These are phyloP conservation scores for Aradus depressus DNA, from an alignment of 2,888 invertebrate species.

Conservation along the genomic window DNA sequence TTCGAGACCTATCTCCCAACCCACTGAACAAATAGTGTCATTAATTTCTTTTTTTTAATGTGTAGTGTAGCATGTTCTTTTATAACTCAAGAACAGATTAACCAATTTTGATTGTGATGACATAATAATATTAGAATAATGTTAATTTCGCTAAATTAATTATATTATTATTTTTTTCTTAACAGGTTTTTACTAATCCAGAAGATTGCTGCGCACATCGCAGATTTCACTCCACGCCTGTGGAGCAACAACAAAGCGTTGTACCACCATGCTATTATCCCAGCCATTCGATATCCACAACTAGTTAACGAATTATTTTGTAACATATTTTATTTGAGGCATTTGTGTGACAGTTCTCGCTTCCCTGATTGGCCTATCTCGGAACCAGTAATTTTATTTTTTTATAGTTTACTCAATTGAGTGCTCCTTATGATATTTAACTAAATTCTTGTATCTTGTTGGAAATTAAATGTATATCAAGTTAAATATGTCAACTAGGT, in stretches of 20 bases:
- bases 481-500: too few species aligned
- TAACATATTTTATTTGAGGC: conserved; percentile 93
- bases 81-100: too few species aligned
- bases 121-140: too few species aligned
- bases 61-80: too few species aligned
- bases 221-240: conserved; percentile 91
- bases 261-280: conserved; percentile 92
- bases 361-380: conserved; percentile 98
- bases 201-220: conserved; percentile 92
- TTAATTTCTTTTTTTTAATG: too few species aligned
- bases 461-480: too few species aligned
- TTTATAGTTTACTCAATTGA: background rate
- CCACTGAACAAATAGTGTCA: too few species aligned
- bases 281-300: conserved; percentile 86
- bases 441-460: background rate
- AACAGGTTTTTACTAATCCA: conserved; percentile 81
- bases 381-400: conserved; percentile 61
- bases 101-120: too few species aligned
- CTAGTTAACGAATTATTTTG: conserved; percentile 94
- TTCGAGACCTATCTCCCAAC: too few species aligned
- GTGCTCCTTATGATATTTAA: background rate
- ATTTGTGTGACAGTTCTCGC: conserved; percentile 74
- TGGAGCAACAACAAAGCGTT: conserved; percentile 88
- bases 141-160: too few species aligned
- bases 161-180: conserved; percentile 28